Percentiles rank a stretch among this genome's conserved stretches.
These are phyloP conservation scores for Callyntrura sp. DNA, from an alignment of 2,888 invertebrate species.

Conservation along the genomic window DNA sequence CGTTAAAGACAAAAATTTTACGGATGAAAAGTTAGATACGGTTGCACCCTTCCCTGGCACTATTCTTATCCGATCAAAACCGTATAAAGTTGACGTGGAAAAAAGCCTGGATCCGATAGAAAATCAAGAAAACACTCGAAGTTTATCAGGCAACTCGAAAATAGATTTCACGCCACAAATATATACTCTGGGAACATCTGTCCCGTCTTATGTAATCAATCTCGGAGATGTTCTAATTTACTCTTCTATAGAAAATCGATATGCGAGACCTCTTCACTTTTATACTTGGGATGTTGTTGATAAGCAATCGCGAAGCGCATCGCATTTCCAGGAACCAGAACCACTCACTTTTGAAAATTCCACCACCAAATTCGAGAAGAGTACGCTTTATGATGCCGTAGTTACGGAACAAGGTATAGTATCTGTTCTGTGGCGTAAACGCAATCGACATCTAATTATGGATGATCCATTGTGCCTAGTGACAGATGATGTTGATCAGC, in stretches of 20 bases:
- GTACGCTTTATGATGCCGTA: slow-evolving; percentile 58
- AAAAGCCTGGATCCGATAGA: slow-evolving; percentile 38
- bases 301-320: neutral
- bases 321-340: no score
- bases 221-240: slow-evolving; percentile 73
- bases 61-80: slow-evolving; percentile 45
- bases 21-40: slow-evolving; percentile 47
- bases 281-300: slow-evolving; percentile 23
- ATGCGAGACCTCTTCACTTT: slow-evolving; percentile 73
- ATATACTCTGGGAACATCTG: slow-evolving; percentile 76
- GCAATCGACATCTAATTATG: slow-evolving; percentile 3
- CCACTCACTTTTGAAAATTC: neutral
- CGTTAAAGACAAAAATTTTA: no score
- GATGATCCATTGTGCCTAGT: slow-evolving; percentile 1
- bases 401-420: slow-evolving; percentile 79
- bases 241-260: slow-evolving; percentile 75
- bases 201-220: slow-evolving; percentile 77
- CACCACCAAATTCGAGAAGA: neutral
- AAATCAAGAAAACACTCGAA: neutral
- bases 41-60: slow-evolving; percentile 64
- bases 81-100: neutral
- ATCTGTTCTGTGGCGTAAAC: slow-evolving; percentile 74
- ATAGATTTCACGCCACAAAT: slow-evolving; percentile 43
- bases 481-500: slow-evolving; percentile 10
- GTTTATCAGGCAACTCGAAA: neutral